Evolutionary conservation across 1,140 invertebrate species (phyloP).

Genomic region (Theocolax elegans): DNA sequence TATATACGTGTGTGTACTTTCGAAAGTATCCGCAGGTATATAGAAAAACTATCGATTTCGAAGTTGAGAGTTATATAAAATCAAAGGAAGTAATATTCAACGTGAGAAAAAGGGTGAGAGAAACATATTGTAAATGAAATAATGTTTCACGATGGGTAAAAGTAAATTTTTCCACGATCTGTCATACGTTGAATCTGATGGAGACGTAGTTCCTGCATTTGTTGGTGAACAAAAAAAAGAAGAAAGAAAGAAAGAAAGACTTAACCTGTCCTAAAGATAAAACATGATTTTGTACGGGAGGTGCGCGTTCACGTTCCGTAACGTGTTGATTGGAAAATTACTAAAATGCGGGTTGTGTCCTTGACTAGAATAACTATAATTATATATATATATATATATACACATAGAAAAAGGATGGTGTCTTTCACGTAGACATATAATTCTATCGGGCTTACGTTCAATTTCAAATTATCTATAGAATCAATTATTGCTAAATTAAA

Average conservation of each 20-base stretch:
- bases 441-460: too few relatives aligned
- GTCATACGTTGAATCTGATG: neutral
- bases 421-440: too few relatives aligned
- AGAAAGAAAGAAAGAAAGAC: slow-evolving; percentile 3
- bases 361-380: slow-evolving; percentile 9
- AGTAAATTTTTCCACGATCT: neutral
- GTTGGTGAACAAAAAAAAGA: neutral
- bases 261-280: too few relatives aligned
- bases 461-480: too few relatives aligned
- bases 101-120: slow-evolving; percentile 17
- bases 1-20: too few relatives aligned
- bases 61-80: too few relatives aligned
- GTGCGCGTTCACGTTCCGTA: neutral
- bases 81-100: neutral
- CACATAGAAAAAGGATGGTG: too few relatives aligned
- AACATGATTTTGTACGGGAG: neutral
- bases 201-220: neutral
- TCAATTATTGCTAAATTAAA: too few relatives aligned
- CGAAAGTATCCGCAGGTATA: too few relatives aligned
- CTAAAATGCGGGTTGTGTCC: neutral
- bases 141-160: neutral
- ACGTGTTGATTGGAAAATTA: slow-evolving; percentile 30
- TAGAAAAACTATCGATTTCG: too few relatives aligned
- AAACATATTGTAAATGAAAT: neutral
- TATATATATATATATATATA: too few relatives aligned